These are phyloP conservation scores for Eumaeus atala DNA, from an alignment of 1,140 invertebrate species.

Conservation along the genomic window DNA sequence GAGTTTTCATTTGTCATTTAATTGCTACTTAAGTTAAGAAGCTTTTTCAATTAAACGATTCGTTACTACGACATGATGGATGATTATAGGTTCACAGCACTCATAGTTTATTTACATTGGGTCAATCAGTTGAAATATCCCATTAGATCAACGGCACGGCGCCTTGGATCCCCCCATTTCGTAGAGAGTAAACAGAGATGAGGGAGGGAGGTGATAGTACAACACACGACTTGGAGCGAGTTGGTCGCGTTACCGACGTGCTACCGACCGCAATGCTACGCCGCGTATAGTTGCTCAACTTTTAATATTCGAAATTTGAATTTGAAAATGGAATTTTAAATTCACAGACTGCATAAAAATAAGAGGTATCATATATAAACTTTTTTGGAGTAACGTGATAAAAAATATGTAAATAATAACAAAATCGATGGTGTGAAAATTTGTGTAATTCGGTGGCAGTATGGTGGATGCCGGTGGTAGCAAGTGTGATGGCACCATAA, in stretches of 20 bases:
- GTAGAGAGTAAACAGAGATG: slow-evolving; percentile 64
- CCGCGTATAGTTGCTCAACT: slow-evolving; percentile 46
- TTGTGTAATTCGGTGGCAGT: slow-evolving; percentile 59
- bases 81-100: slow-evolving; percentile 37
- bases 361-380: slow-evolving; percentile 20
- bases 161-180: slow-evolving; percentile 61
- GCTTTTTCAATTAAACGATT: slow-evolving; percentile 32
- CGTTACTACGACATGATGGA: slow-evolving; percentile 27
- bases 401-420: slow-evolving; percentile 49
- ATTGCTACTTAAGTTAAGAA: slow-evolving; percentile 11
- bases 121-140: slow-evolving; percentile 49
- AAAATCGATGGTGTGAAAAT: slow-evolving; percentile 45
- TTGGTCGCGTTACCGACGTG: slow-evolving; percentile 44
- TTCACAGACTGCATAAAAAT: slow-evolving; percentile 22
- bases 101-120: slow-evolving; percentile 49
- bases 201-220: slow-evolving; percentile 64
- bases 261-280: slow-evolving; percentile 36
- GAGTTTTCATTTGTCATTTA: slow-evolving; percentile 7
- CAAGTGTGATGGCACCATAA: slow-evolving; percentile 64
- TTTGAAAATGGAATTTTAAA: slow-evolving; percentile 32
- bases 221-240: slow-evolving; percentile 45
- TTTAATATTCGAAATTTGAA: slow-evolving; percentile 38
- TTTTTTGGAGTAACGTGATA: slow-evolving; percentile 28
- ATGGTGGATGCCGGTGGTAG: slow-evolving; percentile 70
- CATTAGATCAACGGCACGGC: slow-evolving; percentile 51